Evolutionary conservation across 2,113 vertebrate genomes (phyloP).

Genomic region (Struthio camelus): DNA sequence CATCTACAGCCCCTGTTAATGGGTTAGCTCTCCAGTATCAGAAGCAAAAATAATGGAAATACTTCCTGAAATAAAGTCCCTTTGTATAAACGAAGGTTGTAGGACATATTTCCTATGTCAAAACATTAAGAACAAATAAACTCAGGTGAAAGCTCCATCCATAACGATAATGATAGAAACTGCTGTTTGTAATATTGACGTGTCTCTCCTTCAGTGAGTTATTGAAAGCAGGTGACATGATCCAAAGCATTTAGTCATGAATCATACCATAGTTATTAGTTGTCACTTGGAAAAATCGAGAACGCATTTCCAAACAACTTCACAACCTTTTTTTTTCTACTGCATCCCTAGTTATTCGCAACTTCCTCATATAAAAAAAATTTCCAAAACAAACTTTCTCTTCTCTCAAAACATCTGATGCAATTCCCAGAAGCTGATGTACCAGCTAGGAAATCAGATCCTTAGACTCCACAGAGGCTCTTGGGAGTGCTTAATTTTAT

Average conservation of each 20-base stretch:
- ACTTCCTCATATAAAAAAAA: slow-evolving; percentile 42
- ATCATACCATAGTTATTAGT: neutral
- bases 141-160: neutral
- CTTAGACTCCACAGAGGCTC: slow-evolving; percentile 8
- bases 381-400: slow-evolving; percentile 50
- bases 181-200: neutral
- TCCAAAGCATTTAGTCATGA: neutral
- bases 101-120: neutral
- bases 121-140: neutral
- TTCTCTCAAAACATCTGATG: slow-evolving; percentile 59
- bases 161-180: neutral
- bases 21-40: neutral
- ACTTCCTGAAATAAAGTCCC: neutral
- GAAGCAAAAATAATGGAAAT: neutral
- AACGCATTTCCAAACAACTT: neutral
- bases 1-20: neutral
- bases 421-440: slow-evolving; percentile 33
- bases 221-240: neutral
- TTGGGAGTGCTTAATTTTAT: neutral
- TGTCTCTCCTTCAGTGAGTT: neutral
- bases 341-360: neutral
- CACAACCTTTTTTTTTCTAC: slow-evolving; percentile 40
- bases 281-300: slow-evolving; percentile 18
- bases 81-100: neutral
- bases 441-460: slow-evolving; percentile 3